A percentile compares a stretch with the other conserved stretches of the same genome.
Conservation (phyloP, 1,140 invertebrate genomes). For the Mercenaria mercenaria region DNA sequence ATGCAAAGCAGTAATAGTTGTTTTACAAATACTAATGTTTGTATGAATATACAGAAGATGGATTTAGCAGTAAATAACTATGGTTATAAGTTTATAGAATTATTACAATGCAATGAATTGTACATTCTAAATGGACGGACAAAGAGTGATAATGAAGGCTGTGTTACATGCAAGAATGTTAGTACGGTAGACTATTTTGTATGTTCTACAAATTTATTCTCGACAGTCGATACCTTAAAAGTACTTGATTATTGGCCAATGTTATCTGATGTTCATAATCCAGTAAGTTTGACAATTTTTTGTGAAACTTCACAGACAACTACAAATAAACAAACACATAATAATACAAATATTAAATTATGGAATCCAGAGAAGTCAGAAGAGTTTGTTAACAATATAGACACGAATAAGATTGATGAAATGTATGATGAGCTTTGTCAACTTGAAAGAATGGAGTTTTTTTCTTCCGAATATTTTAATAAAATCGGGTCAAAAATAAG, state of each 20-base stretch:
- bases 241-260: background rate
- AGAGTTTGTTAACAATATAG: too few relatives aligned
- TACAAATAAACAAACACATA: background rate
- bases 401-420: background rate
- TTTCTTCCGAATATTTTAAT: background rate
- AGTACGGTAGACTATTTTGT: conserved; percentile 13
- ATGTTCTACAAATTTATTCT: background rate
- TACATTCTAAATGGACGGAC: background rate
- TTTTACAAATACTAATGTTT: too few relatives aligned
- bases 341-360: too few relatives aligned
- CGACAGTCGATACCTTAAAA: background rate
- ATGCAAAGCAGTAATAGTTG: too few relatives aligned
- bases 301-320: background rate
- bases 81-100: too few relatives aligned
- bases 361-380: too few relatives aligned
- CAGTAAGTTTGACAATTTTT: background rate
- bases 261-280: too few relatives aligned
- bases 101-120: too few relatives aligned
- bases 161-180: background rate
- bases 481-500: background rate
- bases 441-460: too few relatives aligned
- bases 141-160: background rate
- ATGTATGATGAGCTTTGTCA: background rate
- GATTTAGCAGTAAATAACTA: too few relatives aligned
- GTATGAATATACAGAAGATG: too few relatives aligned